phyloP scores from a whole-genome alignment of 1,140 invertebrate species.

The Drepana arcuata region DNA sequence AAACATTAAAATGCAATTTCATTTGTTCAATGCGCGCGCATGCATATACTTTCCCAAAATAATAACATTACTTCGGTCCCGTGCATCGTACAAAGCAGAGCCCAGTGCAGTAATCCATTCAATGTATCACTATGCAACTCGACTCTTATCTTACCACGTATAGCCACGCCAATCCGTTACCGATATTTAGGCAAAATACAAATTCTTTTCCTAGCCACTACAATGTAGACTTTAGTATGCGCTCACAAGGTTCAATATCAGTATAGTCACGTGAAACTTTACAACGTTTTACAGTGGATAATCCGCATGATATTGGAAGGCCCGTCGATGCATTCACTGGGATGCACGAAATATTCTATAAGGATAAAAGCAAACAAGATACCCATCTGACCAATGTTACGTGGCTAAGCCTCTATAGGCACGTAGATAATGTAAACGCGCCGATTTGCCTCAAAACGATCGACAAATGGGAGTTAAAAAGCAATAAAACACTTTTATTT shows the following conservation, averaged over 20 bases:
- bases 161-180: conserved; percentile 63
- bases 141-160: conserved; percentile 56
- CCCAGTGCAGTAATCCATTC: conserved; percentile 53
- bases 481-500: conserved; percentile 29
- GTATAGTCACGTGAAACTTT: conserved; percentile 27
- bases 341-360: conserved; percentile 71
- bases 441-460: conserved; percentile 8
- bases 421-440: conserved; percentile 8
- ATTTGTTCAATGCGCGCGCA: too few species aligned
- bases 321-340: conserved; percentile 62
- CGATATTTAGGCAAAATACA: conserved; percentile 69
- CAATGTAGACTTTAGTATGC: conserved; percentile 31
- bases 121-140: conserved; percentile 60
- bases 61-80: conserved; percentile 25
- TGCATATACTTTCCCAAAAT: conserved; percentile 9
- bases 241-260: conserved; percentile 30
- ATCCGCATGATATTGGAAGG: conserved; percentile 68
- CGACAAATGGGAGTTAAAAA: conserved; percentile 12
- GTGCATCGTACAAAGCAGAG: conserved; percentile 33
- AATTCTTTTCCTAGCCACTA: conserved; percentile 29
- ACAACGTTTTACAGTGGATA: conserved; percentile 61
- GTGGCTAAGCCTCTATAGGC: conserved; percentile 21
- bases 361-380: conserved; percentile 71
- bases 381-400: conserved; percentile 55
- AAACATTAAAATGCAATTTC: too few species aligned